phyloP scores from a whole-genome alignment of 2,888 invertebrate species.

The Cybosia mesomella region DNA sequence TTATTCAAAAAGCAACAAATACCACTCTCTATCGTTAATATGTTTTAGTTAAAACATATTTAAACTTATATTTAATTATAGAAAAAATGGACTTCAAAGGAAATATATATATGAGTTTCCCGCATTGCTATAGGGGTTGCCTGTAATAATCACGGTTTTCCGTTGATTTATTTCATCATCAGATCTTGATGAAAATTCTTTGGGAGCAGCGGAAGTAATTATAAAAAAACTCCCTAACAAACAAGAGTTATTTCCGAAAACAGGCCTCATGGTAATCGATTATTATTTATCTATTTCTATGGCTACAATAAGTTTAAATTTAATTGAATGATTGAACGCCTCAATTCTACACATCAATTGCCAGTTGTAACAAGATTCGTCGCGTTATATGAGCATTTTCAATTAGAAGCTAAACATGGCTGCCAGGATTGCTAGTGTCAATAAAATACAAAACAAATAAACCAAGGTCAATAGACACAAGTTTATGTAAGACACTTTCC shows the following conservation, averaged over 20 bases:
- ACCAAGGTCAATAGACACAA: background rate
- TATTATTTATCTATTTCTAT: background rate
- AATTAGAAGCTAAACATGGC: background rate
- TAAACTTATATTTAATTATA: background rate
- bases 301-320: background rate
- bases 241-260: background rate
- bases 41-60: background rate
- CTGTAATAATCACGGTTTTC: no score
- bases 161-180: background rate
- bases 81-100: background rate
- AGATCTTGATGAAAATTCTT: background rate
- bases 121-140: no score
- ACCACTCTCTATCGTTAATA: background rate
- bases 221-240: background rate
- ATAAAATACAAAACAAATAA: no score
- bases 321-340: background rate
- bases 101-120: background rate
- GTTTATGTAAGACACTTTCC: background rate
- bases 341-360: background rate
- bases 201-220: background rate
- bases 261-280: background rate
- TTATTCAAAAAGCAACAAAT: conserved; percentile 15
- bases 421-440: background rate
- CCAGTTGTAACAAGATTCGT: background rate
- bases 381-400: background rate